phyloP scores from a whole-genome alignment of 2,113 vertebrate genomes.

The Tachysurus fulvidraco region DNA sequence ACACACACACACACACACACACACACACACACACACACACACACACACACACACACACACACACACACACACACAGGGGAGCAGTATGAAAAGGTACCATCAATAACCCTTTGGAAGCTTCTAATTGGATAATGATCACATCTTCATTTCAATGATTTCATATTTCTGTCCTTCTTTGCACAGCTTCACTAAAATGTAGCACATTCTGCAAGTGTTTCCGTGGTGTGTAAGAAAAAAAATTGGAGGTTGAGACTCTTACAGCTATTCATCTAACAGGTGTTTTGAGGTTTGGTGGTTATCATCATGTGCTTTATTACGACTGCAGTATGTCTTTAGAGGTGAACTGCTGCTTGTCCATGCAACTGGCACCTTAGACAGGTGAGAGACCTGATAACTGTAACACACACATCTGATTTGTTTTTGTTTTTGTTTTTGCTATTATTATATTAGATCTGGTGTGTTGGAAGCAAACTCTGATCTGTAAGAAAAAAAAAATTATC shows the following conservation, averaged over 20 bases:
- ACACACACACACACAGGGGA: background rate
- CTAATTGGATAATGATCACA: background rate
- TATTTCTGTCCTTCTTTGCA: background rate
- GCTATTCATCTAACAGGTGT: conserved; percentile 46
- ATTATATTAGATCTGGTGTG: background rate
- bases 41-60: background rate
- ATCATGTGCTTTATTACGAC: conserved; percentile 16
- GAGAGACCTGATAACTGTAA: background rate
- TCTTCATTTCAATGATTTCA: conserved; percentile 8
- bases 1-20: too few species aligned
- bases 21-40: too few species aligned
- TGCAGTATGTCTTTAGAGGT: conserved; percentile 36
- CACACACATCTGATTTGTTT: background rate
- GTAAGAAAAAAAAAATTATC: too few species aligned
- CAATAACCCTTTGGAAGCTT: background rate
- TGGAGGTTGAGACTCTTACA: background rate
- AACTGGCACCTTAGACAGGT: background rate
- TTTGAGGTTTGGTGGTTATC: conserved; percentile 39
- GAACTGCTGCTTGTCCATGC: conserved; percentile 50
- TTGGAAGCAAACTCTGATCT: background rate
- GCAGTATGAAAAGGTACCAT: background rate
- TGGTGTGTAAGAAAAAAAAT: background rate
- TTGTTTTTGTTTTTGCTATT: too few species aligned
- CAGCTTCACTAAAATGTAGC: background rate
- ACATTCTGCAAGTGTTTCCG: conserved; percentile 18